Base-by-base conservation (phyloP, 2,888 invertebrate genomes). In the Xestia xanthographa region DNA sequence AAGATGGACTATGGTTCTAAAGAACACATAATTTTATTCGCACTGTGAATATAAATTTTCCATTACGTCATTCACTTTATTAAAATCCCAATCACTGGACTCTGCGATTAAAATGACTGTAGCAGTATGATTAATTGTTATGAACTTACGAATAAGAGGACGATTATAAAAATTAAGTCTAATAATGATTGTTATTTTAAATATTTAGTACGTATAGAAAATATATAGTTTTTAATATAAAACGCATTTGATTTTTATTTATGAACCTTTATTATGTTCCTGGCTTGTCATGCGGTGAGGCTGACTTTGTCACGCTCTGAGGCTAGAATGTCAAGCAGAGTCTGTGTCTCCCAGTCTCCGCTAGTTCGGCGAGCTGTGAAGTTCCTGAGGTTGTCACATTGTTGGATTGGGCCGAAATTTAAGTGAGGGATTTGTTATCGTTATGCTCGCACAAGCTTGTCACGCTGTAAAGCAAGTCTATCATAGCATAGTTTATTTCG, bases 1-100 rank as follows among this genome's bases (percentile, higher is more conserved):
- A 97, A 89, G 96, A 96, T 67, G 97, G 96, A 12, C 87, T 97
- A 14, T 97, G 97, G 97, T 97, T 97, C 88, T 96, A 95, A 72
- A 66, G 3, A 45, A 41, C 29, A 48, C 29, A 26, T 29, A 1
- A n/a, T 20, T n/a, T n/a, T 26, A 62, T 26, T 26, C 1, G 9
- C 11, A 29, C n/a, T 41, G 38, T 48, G 0, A 9, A 0, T 43
- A 26, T 5, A 12, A 26, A 75, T 0, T 9, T 12, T 26, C 45
- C 17, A 56, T n/a, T 12, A 41, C 29, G 14, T 75, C 5, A 63
- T 22, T 34, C 0, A 76, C 41, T 75, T 2, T 41, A 41, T 62
- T n/a, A 20, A 53, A n/a, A n/a, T n/a, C 9, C 29, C 29, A 38
- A 11, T 62, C 20, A 63, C n/a, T 48, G n/a, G 20, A 45, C 9